phyloP scores from a whole-genome alignment of 2,888 invertebrate genomes.

The Abrostola triplasia region DNA sequence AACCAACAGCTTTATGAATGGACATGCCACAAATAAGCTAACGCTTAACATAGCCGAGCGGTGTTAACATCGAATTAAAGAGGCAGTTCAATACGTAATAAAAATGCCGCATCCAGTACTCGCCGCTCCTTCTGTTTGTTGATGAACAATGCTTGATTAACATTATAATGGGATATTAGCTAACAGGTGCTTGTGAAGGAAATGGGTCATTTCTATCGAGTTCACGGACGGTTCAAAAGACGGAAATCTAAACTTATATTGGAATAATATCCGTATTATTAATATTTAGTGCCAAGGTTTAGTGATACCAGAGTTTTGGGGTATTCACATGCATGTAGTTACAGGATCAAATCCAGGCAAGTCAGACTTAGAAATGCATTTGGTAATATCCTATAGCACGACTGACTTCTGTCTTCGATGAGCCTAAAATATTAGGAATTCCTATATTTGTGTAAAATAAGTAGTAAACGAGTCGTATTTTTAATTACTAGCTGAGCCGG shows the following conservation, averaged over 20 bases:
- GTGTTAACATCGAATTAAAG: slow-evolving; percentile 60
- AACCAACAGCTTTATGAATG: slow-evolving; percentile 32
- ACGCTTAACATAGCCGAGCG: slow-evolving; percentile 39
- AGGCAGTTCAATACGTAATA: slow-evolving; percentile 78
- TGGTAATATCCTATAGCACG: no score
- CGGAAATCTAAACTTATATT: background rate
- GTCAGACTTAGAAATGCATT: no score
- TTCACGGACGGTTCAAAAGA: background rate
- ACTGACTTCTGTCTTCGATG: no score
- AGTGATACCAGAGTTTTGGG: no score
- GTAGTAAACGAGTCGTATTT: no score
- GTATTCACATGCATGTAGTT: no score
- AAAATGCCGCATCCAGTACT: slow-evolving; percentile 83
- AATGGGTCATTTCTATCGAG: slow-evolving; percentile 30
- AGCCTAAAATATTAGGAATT: no score
- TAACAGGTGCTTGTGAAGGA: slow-evolving; percentile 32
- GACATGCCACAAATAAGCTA: slow-evolving; percentile 51
- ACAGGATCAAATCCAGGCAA: no score
- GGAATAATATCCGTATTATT: no score
- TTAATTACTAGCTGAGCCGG: no score
- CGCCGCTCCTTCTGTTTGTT: slow-evolving; percentile 79
- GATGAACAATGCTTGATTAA: slow-evolving; percentile 77
- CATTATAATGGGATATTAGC: slow-evolving; percentile 40
- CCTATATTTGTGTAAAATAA: no score
- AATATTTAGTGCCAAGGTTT: no score